Evolutionary conservation across 2,888 invertebrate genomes (phyloP).

Genomic region (Chironomus riparius): DNA sequence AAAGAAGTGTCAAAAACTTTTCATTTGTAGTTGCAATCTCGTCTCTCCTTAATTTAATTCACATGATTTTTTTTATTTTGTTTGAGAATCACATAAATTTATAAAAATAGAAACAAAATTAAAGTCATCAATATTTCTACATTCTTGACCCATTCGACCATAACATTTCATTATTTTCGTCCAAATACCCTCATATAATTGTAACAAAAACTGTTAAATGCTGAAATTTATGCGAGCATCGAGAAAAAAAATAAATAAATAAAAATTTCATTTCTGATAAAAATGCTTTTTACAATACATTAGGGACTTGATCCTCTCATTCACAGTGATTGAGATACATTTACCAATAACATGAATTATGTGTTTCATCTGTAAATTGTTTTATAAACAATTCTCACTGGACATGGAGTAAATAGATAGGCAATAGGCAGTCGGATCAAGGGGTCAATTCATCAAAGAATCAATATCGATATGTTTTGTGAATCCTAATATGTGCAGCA

Average conservation of each 20-base stretch:
- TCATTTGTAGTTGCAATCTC: too few species aligned
- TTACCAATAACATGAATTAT: constrained; percentile 20
- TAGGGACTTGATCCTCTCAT: neutral
- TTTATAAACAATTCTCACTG: constrained; percentile 24
- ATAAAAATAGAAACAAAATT: too few species aligned
- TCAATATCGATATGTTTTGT: neutral
- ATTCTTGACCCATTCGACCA: neutral
- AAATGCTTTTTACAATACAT: neutral
- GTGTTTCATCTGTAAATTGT: constrained; percentile 26
- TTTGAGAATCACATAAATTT: too few species aligned
- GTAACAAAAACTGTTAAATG: neutral
- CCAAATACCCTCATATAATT: neutral
- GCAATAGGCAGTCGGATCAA: neutral
- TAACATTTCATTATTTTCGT: neutral
- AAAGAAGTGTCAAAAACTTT: too few species aligned
- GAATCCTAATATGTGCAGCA: neutral
- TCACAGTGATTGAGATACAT: neutral
- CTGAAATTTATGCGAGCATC: neutral
- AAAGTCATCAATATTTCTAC: too few species aligned
- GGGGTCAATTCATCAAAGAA: neutral
- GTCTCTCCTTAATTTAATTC: too few species aligned
- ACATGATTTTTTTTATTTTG: too few species aligned
- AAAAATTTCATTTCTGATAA: neutral
- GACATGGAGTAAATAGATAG: constrained; percentile 5
- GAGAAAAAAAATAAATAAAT: neutral